phyloP scores from a whole-genome alignment of 2,888 invertebrate genomes.

The Neoscelio sp. region DNA sequence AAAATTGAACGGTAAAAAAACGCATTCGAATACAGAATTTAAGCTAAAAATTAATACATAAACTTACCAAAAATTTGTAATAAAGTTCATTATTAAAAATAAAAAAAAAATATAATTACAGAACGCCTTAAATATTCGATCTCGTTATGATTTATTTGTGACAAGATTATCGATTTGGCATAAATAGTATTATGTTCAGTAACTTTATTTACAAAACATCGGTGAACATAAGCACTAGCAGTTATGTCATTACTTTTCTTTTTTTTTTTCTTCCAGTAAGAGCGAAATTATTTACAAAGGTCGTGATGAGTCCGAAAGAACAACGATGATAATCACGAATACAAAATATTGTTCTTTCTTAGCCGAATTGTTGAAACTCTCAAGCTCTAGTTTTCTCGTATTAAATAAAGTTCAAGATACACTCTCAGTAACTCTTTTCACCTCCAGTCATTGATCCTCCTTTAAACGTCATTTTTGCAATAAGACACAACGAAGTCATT shows the following conservation, averaged over 20 bases:
- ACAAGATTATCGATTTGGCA: conserved; percentile 67
- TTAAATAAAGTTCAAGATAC: conserved; percentile 30
- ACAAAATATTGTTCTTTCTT: conserved; percentile 52
- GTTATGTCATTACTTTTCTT: conserved; percentile 43
- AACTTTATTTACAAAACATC: conserved; percentile 67
- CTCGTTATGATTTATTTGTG: conserved; percentile 65
- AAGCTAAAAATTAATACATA: no score
- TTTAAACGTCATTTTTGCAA: conserved; percentile 29
- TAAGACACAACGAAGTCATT: neutral
- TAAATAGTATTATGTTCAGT: conserved; percentile 64
- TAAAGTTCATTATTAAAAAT: conserved; percentile 2
- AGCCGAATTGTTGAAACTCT: conserved; percentile 34
- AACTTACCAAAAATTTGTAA: no score
- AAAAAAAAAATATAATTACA: neutral
- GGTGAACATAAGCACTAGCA: conserved; percentile 66
- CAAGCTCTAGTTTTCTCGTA: conserved; percentile 29
- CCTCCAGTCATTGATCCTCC: conserved; percentile 19
- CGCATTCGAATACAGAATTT: no score
- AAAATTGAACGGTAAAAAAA: no score
- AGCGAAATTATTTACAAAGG: conserved; percentile 63
- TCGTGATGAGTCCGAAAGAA: conserved; percentile 49
- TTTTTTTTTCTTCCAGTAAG: conserved; percentile 43
- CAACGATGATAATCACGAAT: conserved; percentile 49
- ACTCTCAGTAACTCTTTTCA: conserved; percentile 21
- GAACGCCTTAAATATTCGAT: conserved; percentile 33